Evolutionary conservation across 2,888 invertebrate genomes (phyloP).

Genomic region (Caenorhabditis afra): DNA sequence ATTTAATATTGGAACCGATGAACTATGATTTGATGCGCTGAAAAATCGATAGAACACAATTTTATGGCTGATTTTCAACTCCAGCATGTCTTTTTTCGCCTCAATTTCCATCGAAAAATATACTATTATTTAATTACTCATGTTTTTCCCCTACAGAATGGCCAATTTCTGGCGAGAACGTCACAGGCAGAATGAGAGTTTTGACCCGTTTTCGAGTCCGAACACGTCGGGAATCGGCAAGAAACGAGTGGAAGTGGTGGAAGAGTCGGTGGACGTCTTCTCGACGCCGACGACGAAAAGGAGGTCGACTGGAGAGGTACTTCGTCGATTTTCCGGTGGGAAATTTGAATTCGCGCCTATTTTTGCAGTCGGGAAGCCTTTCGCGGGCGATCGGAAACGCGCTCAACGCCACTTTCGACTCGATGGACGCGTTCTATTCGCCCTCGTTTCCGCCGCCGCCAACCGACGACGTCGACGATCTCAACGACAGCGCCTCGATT

Average conservation of each 20-base stretch:
- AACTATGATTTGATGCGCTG: too few relatives aligned
- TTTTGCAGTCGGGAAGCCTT: slow-evolving; percentile 12
- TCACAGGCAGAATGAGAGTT: slow-evolving; percentile 5
- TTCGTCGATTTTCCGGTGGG: too few relatives aligned
- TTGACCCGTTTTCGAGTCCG: slow-evolving; percentile 7
- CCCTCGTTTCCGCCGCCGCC: neutral
- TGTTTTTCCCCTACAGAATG: too few relatives aligned
- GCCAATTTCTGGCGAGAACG: neutral
- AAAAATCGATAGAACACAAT: too few relatives aligned
- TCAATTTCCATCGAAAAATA: too few relatives aligned
- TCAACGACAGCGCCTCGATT: slow-evolving; percentile 4
- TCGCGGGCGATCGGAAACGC: slow-evolving; percentile 11
- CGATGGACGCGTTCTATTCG: slow-evolving; percentile 16
- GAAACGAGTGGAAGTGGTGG: neutral
- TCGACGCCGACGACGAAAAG: slow-evolving; percentile 1
- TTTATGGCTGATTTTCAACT: too few relatives aligned
- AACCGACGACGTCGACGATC: slow-evolving; percentile 16
- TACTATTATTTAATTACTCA: neutral
- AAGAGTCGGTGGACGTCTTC: slow-evolving; percentile 7
- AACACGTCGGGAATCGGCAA: neutral
- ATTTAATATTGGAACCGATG: too few relatives aligned
- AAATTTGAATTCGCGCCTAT: neutral
- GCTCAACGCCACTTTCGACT: neutral
- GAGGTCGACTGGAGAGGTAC: slow-evolving; percentile 21
- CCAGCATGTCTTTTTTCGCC: too few relatives aligned